Base-by-base conservation (phyloP, 2,888 invertebrate genomes). In the Clostera curtula region DNA sequence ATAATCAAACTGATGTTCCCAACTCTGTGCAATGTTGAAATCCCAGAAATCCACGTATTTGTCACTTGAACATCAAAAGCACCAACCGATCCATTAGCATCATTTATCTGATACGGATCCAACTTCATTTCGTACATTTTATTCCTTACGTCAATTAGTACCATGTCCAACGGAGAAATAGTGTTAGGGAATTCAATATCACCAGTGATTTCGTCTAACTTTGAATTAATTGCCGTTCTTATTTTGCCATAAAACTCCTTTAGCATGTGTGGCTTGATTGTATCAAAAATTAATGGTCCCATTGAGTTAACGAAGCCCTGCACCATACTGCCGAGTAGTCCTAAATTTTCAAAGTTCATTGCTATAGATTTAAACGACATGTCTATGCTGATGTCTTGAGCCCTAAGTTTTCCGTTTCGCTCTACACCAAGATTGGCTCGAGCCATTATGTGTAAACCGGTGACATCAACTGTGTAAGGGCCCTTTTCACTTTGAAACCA, bases 121-220 rank as follows among this genome's bases (percentile, higher is more conserved):
- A 88, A 88, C 2, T 89, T 85, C 71, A 86, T 83, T 6, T 70
- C 70, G 19, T 83, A 70, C 1, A 95, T 90, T 54, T 89, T 87
- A 44, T 89, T 90, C 5, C 94, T 85, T 0, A 87, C 87, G 54
- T 93, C 91, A 0, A 91, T 88, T 19, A 96, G 87, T 2, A 92
- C 89, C 86, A 93, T 92, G 57, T 96, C 95, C 31, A 95, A 80
- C 0, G 95, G 95, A 7, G 93, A 90, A 47, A 95, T 92, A 0
- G 94, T 94, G 62, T 94, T 94, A 0, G 94, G 93, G 52, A 95
- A 90, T 31, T 87, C 88, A 51, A 91, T 89, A 29, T 87, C 86
- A 1, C 87, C 87, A 7, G 91, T 88, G 7, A 92, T 57, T 46
- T 90, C 87, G 8, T 88, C 87, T 12, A 95, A 85, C 59, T 92